Evolutionary conservation across 2,888 invertebrate species (phyloP).

Genomic region (Poecilus cupreus): DNA sequence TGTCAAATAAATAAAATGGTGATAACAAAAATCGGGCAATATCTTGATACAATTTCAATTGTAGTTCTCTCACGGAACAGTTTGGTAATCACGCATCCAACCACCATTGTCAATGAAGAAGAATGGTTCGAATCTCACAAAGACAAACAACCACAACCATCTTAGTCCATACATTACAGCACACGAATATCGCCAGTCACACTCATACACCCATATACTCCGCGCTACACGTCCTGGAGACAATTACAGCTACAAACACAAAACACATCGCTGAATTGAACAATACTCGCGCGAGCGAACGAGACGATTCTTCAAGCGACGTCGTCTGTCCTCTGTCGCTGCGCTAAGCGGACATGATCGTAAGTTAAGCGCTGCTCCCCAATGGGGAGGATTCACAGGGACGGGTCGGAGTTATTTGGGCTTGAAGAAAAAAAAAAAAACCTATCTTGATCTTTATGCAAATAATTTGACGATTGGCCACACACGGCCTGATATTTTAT

Average conservation of each 20-base stretch:
- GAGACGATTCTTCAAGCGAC: slow-evolving; percentile 9
- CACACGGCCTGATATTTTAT: no score
- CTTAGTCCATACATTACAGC: slow-evolving; percentile 33
- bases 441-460: no score
- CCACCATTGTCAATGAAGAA: slow-evolving; percentile 43
- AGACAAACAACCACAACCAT: slow-evolving; percentile 34
- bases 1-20: no score
- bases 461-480: no score
- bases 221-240: neutral
- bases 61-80: slow-evolving; percentile 8
- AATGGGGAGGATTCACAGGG: no score
- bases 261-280: slow-evolving; percentile 39
- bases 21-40: no score
- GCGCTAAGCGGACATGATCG: neutral
- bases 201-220: slow-evolving; percentile 15
- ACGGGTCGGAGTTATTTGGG: no score
- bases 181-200: neutral
- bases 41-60: neutral
- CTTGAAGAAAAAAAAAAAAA: no score
- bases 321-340: neutral
- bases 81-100: slow-evolving; percentile 10
- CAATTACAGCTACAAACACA: slow-evolving; percentile 48
- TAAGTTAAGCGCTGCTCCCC: slow-evolving; percentile 22
- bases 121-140: slow-evolving; percentile 24
- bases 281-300: slow-evolving; percentile 19